These are phyloP conservation scores for Volucella bombylans DNA, from an alignment of 2,888 invertebrate genomes.

Conservation along the genomic window DNA sequence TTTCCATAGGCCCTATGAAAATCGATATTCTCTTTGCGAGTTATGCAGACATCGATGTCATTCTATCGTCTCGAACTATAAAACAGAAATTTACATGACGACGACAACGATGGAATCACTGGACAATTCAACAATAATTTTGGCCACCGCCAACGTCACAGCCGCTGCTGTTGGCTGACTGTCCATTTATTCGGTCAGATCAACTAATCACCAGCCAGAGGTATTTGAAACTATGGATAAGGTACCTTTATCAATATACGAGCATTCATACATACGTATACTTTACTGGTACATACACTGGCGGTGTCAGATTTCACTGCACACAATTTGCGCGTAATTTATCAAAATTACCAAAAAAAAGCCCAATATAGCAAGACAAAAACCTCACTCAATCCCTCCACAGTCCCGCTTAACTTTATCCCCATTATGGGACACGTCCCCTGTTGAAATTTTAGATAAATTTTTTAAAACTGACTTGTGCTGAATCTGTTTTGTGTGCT, in stretches of 20 bases:
- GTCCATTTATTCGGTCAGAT: conserved; percentile 35
- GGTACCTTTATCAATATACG: conserved; percentile 1
- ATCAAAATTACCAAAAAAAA: conserved; percentile 34
- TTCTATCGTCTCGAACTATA: conserved; percentile 54
- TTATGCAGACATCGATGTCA: conserved; percentile 63
- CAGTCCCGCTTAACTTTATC: conserved; percentile 60
- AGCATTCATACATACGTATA: too few species aligned
- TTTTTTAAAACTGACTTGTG: conserved; percentile 48
- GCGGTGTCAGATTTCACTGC: conserved; percentile 46
- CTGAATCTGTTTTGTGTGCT: conserved; percentile 4
- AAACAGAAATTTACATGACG: conserved; percentile 40
- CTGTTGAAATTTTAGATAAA: conserved; percentile 59
- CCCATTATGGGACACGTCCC: conserved; percentile 66
- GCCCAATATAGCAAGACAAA: conserved; percentile 3
- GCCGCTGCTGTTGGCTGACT: not conserved
- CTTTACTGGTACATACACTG: not conserved
- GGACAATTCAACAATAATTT: conserved; percentile 42
- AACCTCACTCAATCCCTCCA: not conserved
- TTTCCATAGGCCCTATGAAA: conserved; percentile 67
- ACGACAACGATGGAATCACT: conserved; percentile 17
- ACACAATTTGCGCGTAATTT: conserved; percentile 46
- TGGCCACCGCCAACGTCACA: not conserved
- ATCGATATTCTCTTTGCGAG: conserved; percentile 66
- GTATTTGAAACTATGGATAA: not conserved
- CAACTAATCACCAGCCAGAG: conserved; percentile 13